phyloP scores from a whole-genome alignment of 2,113 vertebrate species.

The Rhinolophus sinicus region DNA sequence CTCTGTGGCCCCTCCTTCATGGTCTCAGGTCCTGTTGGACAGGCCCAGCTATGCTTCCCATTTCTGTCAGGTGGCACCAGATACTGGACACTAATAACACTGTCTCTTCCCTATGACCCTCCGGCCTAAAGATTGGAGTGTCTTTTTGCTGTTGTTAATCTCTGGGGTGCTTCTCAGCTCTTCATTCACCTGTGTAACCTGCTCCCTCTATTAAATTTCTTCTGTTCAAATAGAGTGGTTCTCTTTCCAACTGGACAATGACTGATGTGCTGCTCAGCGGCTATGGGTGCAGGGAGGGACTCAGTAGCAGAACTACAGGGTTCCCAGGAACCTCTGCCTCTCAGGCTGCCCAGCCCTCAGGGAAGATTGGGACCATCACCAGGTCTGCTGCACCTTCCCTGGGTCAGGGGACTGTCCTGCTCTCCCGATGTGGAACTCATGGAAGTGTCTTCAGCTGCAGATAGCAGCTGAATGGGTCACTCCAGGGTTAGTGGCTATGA shows the following conservation, averaged over 20 bases:
- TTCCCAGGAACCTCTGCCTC: not conserved
- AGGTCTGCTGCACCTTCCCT: not conserved
- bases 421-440: not conserved
- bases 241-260: not conserved
- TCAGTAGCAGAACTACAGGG: not conserved
- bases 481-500: not conserved
- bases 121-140: not conserved
- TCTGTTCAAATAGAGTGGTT: not conserved
- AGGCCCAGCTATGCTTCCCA: not conserved
- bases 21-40: not conserved
- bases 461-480: not conserved
- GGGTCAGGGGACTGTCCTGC: too few relatives aligned
- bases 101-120: not conserved
- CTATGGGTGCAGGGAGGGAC: not conserved
- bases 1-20: not conserved
- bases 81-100: not conserved
- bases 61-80: not conserved
- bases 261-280: not conserved
- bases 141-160: not conserved
- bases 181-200: not conserved
- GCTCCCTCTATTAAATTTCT: not conserved
- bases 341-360: not conserved
- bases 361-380: not conserved
- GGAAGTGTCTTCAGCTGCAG: not conserved
- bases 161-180: not conserved